Evolutionary conservation across 1,140 invertebrate genomes (phyloP), one percentile per base, ranked within the genome.

Genomic region (Pseudomyrmex concolor): DNA sequence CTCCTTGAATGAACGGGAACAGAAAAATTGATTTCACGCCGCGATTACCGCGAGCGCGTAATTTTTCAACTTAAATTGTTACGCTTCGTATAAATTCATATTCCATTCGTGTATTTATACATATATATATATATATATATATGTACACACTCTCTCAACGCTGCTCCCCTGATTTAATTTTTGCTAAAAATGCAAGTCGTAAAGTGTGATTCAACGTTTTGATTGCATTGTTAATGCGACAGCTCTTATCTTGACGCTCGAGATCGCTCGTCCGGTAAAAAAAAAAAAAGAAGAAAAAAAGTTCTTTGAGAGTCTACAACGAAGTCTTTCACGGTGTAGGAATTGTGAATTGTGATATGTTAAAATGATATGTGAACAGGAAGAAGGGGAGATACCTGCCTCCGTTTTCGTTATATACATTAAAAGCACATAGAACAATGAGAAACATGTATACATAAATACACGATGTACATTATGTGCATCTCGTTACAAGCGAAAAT

Each of bases 171-270:
- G 54, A 80, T 80, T 78, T 80, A 80, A 71, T 80, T 80, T 25
- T 54, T 50, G 19, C 76, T 70, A 25, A 71, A 34, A 70, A 59
- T 59, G 51, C 67, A 54, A 7, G 66, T 7, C 48, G 66, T 1
- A 66, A 64, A 48, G 50, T 57, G 54, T 13, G 76, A 80, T 80
- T 71, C 54, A 59, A 70, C 66, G 66, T 80, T 80, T 66, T 34
- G 76, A 80, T 80, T 80, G 76, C 66, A 80, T 80, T 80, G 76
- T 80, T 80, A 80, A 80, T 80, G 76, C 76, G 76, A 80, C 76
- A 71, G 66, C 76, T 34, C 66, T 80, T 80, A 80, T 80, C 76
- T 80, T 25, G 64, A 59, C 63, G 76, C 34, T 78, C 76, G 64
- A 48, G 76, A 78, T 78, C 76, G 76, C 76, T 54, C 76, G 76